These are phyloP conservation scores for Amphipyra berbera DNA, from an alignment of 2,888 invertebrate species.

Conservation along the genomic window DNA sequence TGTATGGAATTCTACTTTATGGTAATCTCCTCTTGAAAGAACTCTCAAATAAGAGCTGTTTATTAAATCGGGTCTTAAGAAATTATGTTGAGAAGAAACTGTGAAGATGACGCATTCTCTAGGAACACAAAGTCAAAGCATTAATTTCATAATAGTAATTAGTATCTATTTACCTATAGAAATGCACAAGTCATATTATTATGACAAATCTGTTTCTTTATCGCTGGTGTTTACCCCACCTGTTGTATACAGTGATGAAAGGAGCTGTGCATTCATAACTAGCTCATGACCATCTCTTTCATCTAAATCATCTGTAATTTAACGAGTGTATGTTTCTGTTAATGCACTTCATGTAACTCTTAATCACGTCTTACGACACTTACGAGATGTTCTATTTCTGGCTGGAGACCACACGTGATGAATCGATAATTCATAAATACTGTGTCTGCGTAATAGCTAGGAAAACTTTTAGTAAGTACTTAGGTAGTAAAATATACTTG, in stretches of 20 bases:
- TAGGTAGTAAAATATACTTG: too few species aligned
- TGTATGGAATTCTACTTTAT: too few species aligned
- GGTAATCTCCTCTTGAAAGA: too few species aligned
- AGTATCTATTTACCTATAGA: constrained; percentile 3
- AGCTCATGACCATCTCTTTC: constrained; percentile 14
- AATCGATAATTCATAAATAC: not conserved
- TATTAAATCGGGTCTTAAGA: too few species aligned
- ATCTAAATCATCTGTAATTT: constrained; percentile 15
- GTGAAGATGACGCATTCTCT: too few species aligned
- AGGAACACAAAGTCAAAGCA: too few species aligned
- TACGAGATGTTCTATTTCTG: constrained; percentile 4
- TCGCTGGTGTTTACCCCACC: constrained; percentile 23
- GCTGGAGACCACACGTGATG: not conserved
- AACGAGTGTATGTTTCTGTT: constrained; percentile 1
- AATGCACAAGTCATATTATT: constrained; percentile 14
- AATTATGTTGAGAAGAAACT: too few species aligned
- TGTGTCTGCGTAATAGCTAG: too few species aligned
- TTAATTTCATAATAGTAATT: too few species aligned
- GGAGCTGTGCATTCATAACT: constrained; percentile 10
- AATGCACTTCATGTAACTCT: constrained; percentile 4
- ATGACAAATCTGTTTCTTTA: constrained; percentile 20
- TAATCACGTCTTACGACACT: constrained; percentile 11
- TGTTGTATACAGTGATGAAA: constrained; percentile 33
- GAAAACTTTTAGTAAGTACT: too few species aligned
- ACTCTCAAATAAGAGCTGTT: too few species aligned